Evolutionary conservation across 30 jellyfish, hydroid and myxozoan genomes (phyloP).

Genomic region (Calvadosia cruxmelitensis): DNA sequence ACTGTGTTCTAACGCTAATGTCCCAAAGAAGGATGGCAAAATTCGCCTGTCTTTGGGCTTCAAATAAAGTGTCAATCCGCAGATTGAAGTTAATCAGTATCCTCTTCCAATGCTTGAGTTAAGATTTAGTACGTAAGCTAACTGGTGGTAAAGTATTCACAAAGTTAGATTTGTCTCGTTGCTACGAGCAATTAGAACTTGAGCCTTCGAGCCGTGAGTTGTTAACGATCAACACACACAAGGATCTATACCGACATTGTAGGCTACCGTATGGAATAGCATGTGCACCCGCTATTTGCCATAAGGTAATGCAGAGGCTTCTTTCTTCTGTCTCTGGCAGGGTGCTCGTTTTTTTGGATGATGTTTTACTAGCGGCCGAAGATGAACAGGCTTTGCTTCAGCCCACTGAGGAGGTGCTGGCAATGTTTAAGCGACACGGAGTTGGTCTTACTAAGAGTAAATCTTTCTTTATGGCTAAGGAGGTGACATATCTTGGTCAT

Average conservation of each 20-base stretch:
- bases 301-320: slow-evolving; percentile 24
- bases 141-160: slow-evolving; percentile 20
- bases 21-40: too few species aligned
- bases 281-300: slow-evolving; percentile 17
- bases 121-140: slow-evolving; percentile 24
- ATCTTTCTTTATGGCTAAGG: background rate
- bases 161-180: slow-evolving; percentile 40
- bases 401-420: too few species aligned
- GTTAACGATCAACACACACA: slow-evolving; percentile 11
- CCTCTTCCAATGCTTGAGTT: slow-evolving; percentile 34
- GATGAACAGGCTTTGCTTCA: too few species aligned
- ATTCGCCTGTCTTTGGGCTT: too few species aligned
- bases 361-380: too few species aligned
- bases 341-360: too few species aligned
- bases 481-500: slow-evolving; percentile 30
- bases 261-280: slow-evolving; percentile 14
- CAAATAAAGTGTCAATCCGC: too few species aligned
- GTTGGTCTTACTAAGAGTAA: too few species aligned
- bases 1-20: too few species aligned
- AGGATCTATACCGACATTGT: slow-evolving; percentile 12
- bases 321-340: too few species aligned
- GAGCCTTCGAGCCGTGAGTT: slow-evolving; percentile 6
- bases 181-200: slow-evolving; percentile 9
- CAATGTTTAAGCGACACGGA: too few species aligned
- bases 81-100: too few species aligned